A percentile compares a stretch with the other conserved stretches of the same genome.
These are phyloP conservation scores for Drosophila anceps DNA, from an alignment of 2,888 invertebrate species.

Conservation along the genomic window DNA sequence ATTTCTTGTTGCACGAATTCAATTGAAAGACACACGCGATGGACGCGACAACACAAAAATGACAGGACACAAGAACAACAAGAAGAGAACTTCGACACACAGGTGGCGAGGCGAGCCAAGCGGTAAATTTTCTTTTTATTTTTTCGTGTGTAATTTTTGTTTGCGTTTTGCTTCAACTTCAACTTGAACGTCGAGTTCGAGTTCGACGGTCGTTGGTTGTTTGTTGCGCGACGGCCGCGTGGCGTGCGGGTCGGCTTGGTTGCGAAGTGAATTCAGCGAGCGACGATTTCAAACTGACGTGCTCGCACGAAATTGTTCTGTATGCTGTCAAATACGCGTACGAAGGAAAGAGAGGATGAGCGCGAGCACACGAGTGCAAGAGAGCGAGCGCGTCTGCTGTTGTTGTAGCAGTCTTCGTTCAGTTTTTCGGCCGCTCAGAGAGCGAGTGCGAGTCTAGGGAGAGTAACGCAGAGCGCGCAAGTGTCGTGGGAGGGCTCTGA, in stretches of 20 bases:
- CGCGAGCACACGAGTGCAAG: slow-evolving; percentile 9
- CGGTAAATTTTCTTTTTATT: slow-evolving; percentile 43
- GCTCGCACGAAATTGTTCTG: slow-evolving; percentile 34
- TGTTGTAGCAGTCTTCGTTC: slow-evolving; percentile 35
- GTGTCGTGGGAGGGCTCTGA: slow-evolving; percentile 65
- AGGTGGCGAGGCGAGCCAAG: slow-evolving; percentile 50
- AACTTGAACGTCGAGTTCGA: slow-evolving; percentile 44
- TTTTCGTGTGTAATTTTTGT: slow-evolving; percentile 37
- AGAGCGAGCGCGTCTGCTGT: slow-evolving; percentile 6
- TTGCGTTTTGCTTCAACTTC: slow-evolving; percentile 38
- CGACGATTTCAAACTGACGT: slow-evolving; percentile 80
- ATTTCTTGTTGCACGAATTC: slow-evolving; percentile 43
- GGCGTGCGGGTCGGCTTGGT: slow-evolving; percentile 52
- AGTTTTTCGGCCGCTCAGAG: slow-evolving; percentile 38
- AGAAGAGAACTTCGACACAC: slow-evolving; percentile 25
- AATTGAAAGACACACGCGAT: slow-evolving; percentile 47
- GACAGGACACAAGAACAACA: slow-evolving; percentile 43
- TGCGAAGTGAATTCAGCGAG: slow-evolving; percentile 74
- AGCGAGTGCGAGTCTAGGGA: not conserved
- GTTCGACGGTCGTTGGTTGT: slow-evolving; percentile 61
- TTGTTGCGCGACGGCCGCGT: slow-evolving; percentile 65
- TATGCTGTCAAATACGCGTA: slow-evolving; percentile 33
- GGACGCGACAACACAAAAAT: slow-evolving; percentile 32
- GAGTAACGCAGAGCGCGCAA: slow-evolving; percentile 63
- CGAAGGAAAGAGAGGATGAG: slow-evolving; percentile 8